Evolutionary conservation across 2,888 invertebrate genomes (phyloP).

Genomic region (Siphonodentalium dalli): DNA sequence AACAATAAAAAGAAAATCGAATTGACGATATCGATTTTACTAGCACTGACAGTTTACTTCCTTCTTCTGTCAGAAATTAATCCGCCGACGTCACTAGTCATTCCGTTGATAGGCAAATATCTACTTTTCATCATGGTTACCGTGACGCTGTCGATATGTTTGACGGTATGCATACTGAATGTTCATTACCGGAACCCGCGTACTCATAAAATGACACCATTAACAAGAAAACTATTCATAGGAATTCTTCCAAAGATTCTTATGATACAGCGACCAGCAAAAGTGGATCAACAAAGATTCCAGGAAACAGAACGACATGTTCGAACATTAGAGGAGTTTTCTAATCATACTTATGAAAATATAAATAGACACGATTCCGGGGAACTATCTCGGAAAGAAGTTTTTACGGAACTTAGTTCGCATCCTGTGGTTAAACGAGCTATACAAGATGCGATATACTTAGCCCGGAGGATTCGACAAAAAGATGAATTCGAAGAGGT

Average conservation of each 20-base stretch:
- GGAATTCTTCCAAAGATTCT: constrained; percentile 90
- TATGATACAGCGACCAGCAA: constrained; percentile 86
- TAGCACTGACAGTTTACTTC: constrained; percentile 99
- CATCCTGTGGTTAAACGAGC: too few relatives aligned
- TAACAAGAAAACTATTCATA: constrained; percentile 93
- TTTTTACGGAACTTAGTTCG: too few relatives aligned
- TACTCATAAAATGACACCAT: constrained; percentile 96
- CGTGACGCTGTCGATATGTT: constrained; percentile 92
- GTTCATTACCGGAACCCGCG: constrained; percentile 97
- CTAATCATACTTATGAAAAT: too few relatives aligned
- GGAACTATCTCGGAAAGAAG: too few relatives aligned
- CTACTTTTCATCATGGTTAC: constrained; percentile 98
- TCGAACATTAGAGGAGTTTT: too few relatives aligned
- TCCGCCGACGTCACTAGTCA: constrained; percentile 95
- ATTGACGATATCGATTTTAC: constrained; percentile 93
- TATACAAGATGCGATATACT: too few relatives aligned
- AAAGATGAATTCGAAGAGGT: too few relatives aligned
- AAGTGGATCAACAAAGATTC: too few relatives aligned
- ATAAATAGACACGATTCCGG: too few relatives aligned
- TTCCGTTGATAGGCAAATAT: constrained; percentile 90
- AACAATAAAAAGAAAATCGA: constrained; percentile 99
- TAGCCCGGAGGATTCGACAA: too few relatives aligned
- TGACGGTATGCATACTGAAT: constrained; percentile 95
- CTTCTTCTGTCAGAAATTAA: constrained; percentile 97
- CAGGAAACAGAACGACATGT: too few relatives aligned